These are phyloP conservation scores for Teleogryllus occipitalis DNA, from an alignment of 1,140 invertebrate species.

Conservation along the genomic window DNA sequence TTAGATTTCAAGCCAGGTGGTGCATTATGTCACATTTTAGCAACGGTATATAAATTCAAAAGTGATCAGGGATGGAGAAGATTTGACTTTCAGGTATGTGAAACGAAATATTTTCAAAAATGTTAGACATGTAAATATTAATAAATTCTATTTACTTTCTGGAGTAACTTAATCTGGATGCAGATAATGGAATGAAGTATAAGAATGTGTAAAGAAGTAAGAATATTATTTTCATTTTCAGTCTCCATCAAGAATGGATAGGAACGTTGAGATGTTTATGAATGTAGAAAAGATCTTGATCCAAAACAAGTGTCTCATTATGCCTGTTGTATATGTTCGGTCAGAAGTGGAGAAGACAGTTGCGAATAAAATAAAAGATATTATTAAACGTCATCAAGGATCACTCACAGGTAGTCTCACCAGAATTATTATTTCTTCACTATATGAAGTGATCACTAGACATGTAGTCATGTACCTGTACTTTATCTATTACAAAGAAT, in stretches of 20 bases:
- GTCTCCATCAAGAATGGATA: conserved; percentile 82
- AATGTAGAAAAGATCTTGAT: conserved; percentile 81
- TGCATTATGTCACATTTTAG: conserved; percentile 83
- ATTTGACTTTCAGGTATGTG: conserved; percentile 75
- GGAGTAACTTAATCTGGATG: no score
- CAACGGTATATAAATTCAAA: conserved; percentile 90
- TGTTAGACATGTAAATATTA: no score
- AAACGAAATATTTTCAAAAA: no score
- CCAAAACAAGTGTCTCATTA: conserved; percentile 66
- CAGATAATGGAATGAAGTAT: background rate
- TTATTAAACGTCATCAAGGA: conserved; percentile 79
- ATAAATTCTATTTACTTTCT: no score
- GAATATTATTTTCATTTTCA: conserved; percentile 39
- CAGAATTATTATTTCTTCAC: no score
- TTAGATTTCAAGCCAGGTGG: conserved; percentile 92
- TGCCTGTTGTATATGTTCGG: conserved; percentile 72
- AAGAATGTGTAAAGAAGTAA: background rate
- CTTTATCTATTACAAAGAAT: background rate
- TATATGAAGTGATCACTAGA: no score
- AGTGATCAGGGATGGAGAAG: conserved; percentile 90
- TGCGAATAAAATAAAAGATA: conserved; percentile 75
- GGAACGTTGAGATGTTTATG: conserved; percentile 90
- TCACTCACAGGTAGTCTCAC: conserved; percentile 42
- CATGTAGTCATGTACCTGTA: no score
- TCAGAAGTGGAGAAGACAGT: conserved; percentile 80